These are phyloP conservation scores for Eurytemora carolleeae DNA, from an alignment of 1,140 invertebrate genomes.

Conservation along the genomic window DNA sequence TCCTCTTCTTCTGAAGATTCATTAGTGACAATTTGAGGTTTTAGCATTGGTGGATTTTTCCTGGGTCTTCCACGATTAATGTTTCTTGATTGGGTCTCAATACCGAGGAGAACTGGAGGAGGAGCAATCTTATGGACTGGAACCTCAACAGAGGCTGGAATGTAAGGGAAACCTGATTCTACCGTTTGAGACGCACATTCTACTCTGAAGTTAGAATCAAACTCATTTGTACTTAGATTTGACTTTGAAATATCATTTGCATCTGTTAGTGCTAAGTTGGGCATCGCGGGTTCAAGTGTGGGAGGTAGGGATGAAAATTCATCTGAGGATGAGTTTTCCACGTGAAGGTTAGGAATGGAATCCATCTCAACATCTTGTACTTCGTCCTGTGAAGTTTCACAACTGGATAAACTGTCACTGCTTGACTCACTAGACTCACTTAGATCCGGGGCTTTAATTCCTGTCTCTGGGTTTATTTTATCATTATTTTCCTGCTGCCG, in stretches of 20 bases:
- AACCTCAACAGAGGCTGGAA: no score
- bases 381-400: not conserved
- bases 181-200: no score
- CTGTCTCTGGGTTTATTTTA: not conserved
- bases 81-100: no score
- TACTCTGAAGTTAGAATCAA: no score
- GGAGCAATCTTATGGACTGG: no score
- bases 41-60: constrained; percentile 8
- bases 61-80: constrained; percentile 4
- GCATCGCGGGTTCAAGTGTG: not conserved
- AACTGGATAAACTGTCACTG: not conserved
- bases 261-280: not conserved
- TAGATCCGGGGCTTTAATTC: not conserved
- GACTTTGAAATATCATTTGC: no score
- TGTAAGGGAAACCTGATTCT: no score
- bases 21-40: not conserved
- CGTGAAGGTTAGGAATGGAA: not conserved
- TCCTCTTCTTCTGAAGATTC: not conserved
- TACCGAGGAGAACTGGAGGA: no score
- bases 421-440: not conserved
- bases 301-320: not conserved
- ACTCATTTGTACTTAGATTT: no score
- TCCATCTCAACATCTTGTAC: not conserved
- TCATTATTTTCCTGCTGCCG: not conserved
- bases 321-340: not conserved